Evolutionary conservation across 2,797 vertebrate species (phyloP).

Genomic region (Amblyraja radiata): DNA sequence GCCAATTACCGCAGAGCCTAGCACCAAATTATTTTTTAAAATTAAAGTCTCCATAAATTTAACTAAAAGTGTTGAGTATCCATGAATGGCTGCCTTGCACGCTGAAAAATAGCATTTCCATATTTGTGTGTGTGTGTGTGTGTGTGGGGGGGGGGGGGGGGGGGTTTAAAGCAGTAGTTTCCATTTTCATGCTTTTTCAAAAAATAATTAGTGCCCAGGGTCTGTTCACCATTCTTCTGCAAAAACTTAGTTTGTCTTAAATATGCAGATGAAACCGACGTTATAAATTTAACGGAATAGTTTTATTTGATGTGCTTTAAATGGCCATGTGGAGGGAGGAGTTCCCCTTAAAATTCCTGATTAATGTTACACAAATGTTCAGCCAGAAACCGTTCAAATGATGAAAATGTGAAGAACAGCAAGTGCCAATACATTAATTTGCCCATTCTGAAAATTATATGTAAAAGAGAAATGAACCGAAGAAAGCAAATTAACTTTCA

Average conservation of each 20-base stretch:
- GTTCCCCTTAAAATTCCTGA: background rate
- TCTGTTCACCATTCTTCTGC: background rate
- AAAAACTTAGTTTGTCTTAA: background rate
- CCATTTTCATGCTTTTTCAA: no score
- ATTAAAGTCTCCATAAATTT: background rate
- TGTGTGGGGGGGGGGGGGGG: no score
- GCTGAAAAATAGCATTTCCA: background rate
- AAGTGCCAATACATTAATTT: background rate
- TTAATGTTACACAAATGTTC: background rate
- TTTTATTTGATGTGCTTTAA: background rate
- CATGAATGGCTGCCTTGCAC: background rate
- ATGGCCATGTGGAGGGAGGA: background rate
- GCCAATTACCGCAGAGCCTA: background rate
- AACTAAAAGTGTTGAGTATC: background rate
- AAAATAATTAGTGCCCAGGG: background rate
- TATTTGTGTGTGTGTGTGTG: no score
- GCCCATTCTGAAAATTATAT: background rate
- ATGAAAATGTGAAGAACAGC: background rate
- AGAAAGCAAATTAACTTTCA: background rate
- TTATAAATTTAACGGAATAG: background rate
- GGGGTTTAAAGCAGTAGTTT: no score
- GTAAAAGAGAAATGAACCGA: background rate
- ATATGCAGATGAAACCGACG: background rate
- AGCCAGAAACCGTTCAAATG: background rate
- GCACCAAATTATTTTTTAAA: background rate